Conservation (phyloP, 2,888 invertebrate species). For the Lepidonotus clava region DNA sequence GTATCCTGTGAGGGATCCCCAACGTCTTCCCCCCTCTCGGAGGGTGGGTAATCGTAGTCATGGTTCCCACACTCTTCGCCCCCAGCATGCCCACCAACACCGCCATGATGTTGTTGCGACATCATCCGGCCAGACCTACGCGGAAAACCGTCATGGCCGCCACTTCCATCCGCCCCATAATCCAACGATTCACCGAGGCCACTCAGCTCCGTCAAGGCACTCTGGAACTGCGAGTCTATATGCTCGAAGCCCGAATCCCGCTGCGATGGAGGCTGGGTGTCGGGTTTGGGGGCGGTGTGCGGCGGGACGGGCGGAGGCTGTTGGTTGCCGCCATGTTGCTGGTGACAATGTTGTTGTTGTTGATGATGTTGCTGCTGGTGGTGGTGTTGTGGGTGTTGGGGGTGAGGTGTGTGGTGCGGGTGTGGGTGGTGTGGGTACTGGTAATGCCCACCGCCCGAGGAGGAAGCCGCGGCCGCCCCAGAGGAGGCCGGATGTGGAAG, state of each 20-base stretch:
- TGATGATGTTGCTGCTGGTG: not conserved
- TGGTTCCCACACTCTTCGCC: not conserved
- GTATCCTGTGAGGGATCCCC: slow-evolving; percentile 76
- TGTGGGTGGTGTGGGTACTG: slow-evolving; percentile 81
- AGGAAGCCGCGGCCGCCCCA: not conserved
- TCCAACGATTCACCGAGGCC: slow-evolving; percentile 51
- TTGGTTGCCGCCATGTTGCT: slow-evolving; percentile 34
- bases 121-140: not conserved
- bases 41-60: slow-evolving; percentile 46
- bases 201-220: slow-evolving; percentile 60
- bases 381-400: not conserved
- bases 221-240: slow-evolving; percentile 58
- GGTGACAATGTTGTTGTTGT: not conserved
- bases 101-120: not conserved
- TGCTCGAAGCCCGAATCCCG: slow-evolving; percentile 47
- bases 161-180: not conserved
- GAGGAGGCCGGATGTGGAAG: not conserved
- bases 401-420: slow-evolving; percentile 81
- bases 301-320: slow-evolving; percentile 34
- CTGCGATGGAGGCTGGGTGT: slow-evolving; percentile 7
- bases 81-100: not conserved
- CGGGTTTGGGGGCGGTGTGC: not conserved
- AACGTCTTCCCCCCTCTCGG: not conserved
- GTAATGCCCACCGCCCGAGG: slow-evolving; percentile 63
- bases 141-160: not conserved